Conservation (phyloP, 2,113 vertebrate species). For the Lanius collurio region DNA sequence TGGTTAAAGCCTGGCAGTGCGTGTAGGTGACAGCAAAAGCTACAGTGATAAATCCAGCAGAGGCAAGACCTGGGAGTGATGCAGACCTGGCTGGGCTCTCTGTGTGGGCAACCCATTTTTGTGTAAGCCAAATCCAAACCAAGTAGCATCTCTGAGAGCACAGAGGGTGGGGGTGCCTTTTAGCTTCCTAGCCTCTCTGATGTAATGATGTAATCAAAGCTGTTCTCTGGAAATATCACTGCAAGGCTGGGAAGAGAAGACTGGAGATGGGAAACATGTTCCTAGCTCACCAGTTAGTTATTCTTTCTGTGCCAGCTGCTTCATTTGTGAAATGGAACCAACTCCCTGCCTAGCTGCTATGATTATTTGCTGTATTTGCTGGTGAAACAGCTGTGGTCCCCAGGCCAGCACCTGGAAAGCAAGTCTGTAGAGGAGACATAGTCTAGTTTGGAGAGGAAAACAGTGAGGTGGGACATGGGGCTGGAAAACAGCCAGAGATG, state of each 20-base stretch:
- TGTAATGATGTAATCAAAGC: background rate
- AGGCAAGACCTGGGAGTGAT: background rate
- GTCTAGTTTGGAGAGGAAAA: background rate
- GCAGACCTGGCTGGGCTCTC: background rate
- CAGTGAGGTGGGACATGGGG: background rate
- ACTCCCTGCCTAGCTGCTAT: background rate
- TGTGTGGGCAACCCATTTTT: background rate
- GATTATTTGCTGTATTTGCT: background rate
- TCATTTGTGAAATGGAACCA: background rate
- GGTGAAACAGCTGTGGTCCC: background rate
- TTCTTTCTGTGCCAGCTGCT: background rate
- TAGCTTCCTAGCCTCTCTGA: background rate
- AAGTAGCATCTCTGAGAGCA: background rate
- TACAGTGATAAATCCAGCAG: background rate
- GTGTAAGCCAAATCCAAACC: background rate
- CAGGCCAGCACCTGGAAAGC: background rate
- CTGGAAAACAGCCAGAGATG: background rate
- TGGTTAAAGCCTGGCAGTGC: rapidly evolving
- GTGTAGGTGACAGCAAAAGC: background rate
- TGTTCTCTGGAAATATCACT: background rate
- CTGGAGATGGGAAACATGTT: background rate
- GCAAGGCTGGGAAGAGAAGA: background rate
- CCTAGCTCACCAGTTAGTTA: background rate
- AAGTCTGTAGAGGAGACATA: background rate
- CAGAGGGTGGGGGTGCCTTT: background rate